Percentiles rank a stretch among this genome's conserved stretches.
Evolutionary conservation across 2,797 vertebrate species (phyloP).

Genomic region (Onychomys torridus): DNA sequence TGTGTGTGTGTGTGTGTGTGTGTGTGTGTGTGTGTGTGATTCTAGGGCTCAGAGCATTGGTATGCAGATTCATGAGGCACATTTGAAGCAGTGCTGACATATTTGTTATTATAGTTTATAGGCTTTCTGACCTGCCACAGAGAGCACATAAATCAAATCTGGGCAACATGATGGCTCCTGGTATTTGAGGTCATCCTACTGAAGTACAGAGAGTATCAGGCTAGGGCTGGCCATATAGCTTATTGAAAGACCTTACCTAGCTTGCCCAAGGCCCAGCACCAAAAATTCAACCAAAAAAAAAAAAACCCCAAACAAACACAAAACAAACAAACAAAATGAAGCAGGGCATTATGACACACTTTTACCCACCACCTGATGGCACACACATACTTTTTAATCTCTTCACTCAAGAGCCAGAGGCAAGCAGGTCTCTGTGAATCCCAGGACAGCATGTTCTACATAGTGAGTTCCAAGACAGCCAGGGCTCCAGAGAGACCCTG

Average conservation of each 20-base stretch:
- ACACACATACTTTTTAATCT: not conserved
- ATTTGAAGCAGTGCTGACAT: not conserved
- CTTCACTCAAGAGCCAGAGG: not conserved
- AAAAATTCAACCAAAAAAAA: not conserved
- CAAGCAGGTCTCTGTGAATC: not conserved
- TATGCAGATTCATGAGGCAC: not conserved
- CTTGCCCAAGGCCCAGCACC: not conserved
- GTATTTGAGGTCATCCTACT: not conserved
- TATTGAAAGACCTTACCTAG: not conserved
- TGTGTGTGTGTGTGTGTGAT: not conserved
- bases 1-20: not conserved
- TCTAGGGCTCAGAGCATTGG: not conserved
- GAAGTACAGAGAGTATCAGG: not conserved
- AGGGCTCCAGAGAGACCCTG: not conserved
- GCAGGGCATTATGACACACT: not conserved
- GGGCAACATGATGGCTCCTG: not conserved
- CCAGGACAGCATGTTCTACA: not conserved
- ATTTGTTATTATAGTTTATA: slow-evolving; percentile 28
- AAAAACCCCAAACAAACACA: not conserved
- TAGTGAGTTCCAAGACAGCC: not conserved
- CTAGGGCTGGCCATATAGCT: not conserved
- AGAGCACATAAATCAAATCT: not conserved
- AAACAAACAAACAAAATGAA: not conserved
- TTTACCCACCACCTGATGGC: too few relatives aligned
- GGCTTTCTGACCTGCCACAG: not conserved